Evolutionary conservation across 2,888 invertebrate species (phyloP).

Genomic region (Lydus trimaculatus): DNA sequence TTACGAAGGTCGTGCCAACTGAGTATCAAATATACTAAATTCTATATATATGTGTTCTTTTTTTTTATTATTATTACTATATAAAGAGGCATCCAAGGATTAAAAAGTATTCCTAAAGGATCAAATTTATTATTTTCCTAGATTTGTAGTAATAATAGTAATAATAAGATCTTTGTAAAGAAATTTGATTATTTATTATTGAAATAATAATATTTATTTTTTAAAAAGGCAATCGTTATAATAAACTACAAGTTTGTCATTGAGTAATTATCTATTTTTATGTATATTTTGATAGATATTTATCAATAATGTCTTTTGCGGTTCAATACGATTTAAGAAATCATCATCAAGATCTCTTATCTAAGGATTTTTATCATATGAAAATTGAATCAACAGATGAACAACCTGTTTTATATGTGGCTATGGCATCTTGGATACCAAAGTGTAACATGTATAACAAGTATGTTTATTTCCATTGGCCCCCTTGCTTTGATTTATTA

Average conservation of each 20-base stretch:
- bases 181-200: neutral
- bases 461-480: constrained; percentile 19
- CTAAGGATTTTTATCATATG: constrained; percentile 69
- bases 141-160: neutral
- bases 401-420: constrained; percentile 75
- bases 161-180: neutral
- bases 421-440: constrained; percentile 78
- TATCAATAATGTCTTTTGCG: constrained; percentile 69
- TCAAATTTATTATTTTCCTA: neutral
- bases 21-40: neutral
- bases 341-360: constrained; percentile 61
- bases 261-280: neutral
- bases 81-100: neutral
- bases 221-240: neutral
- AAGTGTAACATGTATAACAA: constrained; percentile 65
- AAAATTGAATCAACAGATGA: constrained; percentile 64
- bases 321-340: constrained; percentile 66
- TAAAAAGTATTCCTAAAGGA: neutral
- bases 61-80: neutral
- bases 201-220: neutral
- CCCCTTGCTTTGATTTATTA: constrained; percentile 7
- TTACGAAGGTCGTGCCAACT: constrained; percentile 38
- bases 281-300: constrained; percentile 58
- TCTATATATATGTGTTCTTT: neutral
- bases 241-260: neutral